phyloP scores from a whole-genome alignment of 2,888 invertebrate genomes.

The Entomobrya multifasciata region DNA sequence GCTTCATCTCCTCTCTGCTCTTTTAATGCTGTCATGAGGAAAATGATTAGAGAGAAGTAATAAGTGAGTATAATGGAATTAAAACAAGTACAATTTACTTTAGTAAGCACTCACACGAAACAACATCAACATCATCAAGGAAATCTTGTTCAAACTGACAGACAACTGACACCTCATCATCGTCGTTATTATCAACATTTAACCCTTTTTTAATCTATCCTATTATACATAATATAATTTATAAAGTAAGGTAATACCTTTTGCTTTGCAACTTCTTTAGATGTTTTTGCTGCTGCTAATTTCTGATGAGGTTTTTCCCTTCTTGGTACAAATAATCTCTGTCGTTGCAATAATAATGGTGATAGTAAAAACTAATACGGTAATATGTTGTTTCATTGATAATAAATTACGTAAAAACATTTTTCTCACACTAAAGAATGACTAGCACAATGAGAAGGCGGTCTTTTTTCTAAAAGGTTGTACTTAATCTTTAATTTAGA shows the following conservation, averaged over 20 bases:
- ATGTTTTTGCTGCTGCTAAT: neutral
- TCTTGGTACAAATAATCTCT: neutral
- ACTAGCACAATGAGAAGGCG: constrained; percentile 9
- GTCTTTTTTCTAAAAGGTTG: neutral
- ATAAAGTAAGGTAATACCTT: no score
- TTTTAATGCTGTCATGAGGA: constrained; percentile 22
- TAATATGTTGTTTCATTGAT: neutral
- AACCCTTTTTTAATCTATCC: constrained; percentile 14
- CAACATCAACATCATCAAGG: constrained; percentile 54
- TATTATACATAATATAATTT: no score
- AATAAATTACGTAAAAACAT: constrained; percentile 4
- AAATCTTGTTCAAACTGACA: constrained; percentile 66
- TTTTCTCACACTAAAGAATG: neutral
- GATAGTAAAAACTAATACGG: constrained; percentile 23
- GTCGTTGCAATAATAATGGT: constrained; percentile 8
- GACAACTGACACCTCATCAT: constrained; percentile 64
- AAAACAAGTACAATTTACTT: constrained; percentile 49
- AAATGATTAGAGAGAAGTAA: constrained; percentile 31
- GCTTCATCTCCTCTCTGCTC: neutral
- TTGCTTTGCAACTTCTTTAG: neutral
- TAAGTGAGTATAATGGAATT: constrained; percentile 49
- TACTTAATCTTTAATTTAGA: neutral
- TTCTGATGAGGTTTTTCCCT: neutral
- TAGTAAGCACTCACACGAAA: constrained; percentile 43
- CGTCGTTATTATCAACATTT: neutral